Base-by-base conservation (phyloP, 2,888 invertebrate genomes). In the Ophioninae sp. region DNA sequence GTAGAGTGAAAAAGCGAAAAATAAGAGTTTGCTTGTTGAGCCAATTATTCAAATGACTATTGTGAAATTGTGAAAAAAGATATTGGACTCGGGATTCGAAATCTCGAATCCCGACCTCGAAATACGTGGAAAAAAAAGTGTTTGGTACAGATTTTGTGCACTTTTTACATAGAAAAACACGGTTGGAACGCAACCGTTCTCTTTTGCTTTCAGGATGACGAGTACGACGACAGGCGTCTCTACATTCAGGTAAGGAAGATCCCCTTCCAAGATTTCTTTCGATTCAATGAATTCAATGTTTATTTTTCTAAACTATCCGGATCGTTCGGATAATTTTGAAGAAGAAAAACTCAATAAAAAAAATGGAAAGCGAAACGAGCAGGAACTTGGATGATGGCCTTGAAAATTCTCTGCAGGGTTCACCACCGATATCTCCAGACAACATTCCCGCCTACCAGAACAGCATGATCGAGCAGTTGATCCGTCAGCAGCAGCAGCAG, bases 381-480 rank as follows among this genome's bases (percentile, higher is more conserved):
- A n/a, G n/a, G n/a, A n/a, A n/a, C n/a, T n/a, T n/a, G n/a, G n/a
- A n/a, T n/a, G n/a, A n/a, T n/a, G n/a, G n/a, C n/a, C n/a, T n/a
- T n/a, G n/a, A n/a, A n/a, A n/a, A n/a, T n/a, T n/a, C n/a, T n/a
- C n/a, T n/a, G n/a, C 86, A 91, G 91, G 88, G 87, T n/a, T 91
- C 91, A 8, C 89, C 90, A 22, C 87, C 89, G 56, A 84, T 88
- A 10, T 91, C 91, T 0, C 89, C 90, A 64, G 91, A 91, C 79
- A 90, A 90, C 79, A 85, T 90, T 68, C 92, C 93, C 56, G 93
- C 93, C 44, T 94, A 94, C 85, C 94, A 94, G 88, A 94, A 94
- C 88, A 93, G 93, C 87, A 90, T 94, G 88, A 94, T 94, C 86
- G 94, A 94, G 86, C 93, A 94, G 86, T 84, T 94, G 86, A 93